Evolutionary conservation across 64 coral and sea anemone genomes (phyloP), one percentile per base, ranked within the genome.

Genomic region (Astreopora myriophthalma): DNA sequence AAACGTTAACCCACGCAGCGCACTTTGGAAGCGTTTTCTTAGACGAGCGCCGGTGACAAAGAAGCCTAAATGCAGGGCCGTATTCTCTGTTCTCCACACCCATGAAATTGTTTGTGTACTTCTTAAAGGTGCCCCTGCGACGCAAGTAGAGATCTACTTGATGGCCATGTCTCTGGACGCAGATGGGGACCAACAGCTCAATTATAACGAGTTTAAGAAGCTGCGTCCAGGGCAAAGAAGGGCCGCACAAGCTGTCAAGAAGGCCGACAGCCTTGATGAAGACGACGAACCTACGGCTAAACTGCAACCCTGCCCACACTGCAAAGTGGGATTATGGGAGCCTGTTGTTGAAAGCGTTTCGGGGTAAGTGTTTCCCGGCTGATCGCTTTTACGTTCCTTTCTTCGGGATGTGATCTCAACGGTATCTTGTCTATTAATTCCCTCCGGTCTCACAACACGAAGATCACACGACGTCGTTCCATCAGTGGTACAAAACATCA

Each of bases 121-220:
- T 17, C 28, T 82, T 22, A 10, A 29, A 96, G 95, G 76, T 7
- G 95, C 95, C 3, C 92, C 95, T 35, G 73, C 73, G 11, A 94
- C 86, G 32, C 35, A 81, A 7, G 87, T 89, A 1, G 92, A 97
- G 31, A 79, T 94, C 34, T 89, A 93, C 35, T 0, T 94, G 3
- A 90, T 93, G 58, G 95, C 91, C 16, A 65, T 65, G 32, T 64
- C 92, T 0, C 73, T 90, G n/a, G 95, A 97, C 48, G 48, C 73
- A 37, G 92, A 94, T 42, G 75, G 93, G 16, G 91, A 96, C n/a
- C 34, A 88, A 34, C 26, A 49, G 14, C 93, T 94, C n/a, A 63
- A 91, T 77, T 96, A 66, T 55, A 64, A 71, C 73, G 95, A 94
- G 34, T 85, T 96, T 55, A 57, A 44, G 20, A 90, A 80, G 29